Evolutionary conservation across 2,888 invertebrate species (phyloP).

Genomic region (Lochmaea capreae): DNA sequence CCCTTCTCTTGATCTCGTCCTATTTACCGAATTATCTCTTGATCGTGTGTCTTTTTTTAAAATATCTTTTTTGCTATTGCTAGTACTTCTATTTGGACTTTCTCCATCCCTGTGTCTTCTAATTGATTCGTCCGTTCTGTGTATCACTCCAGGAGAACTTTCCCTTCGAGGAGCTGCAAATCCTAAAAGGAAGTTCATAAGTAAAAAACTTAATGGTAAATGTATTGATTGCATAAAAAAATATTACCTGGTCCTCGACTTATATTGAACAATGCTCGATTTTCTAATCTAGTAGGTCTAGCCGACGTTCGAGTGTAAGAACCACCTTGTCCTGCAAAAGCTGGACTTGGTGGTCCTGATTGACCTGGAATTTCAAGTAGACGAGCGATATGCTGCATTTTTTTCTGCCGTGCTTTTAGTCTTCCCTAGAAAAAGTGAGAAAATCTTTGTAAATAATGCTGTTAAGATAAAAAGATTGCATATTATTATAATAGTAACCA

Average conservation of each 20-base stretch:
- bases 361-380: conserved; percentile 85
- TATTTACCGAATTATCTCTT: conserved; percentile 51
- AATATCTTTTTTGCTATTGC: conserved; percentile 49
- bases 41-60: conserved; percentile 46
- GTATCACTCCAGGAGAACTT: conserved; percentile 62
- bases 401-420: conserved; percentile 94
- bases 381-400: conserved; percentile 95
- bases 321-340: conserved; percentile 62
- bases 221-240: background rate
- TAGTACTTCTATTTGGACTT: conserved; percentile 55
- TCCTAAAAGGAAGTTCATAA: conserved; percentile 39
- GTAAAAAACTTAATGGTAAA: background rate
- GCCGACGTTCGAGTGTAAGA: conserved; percentile 58
- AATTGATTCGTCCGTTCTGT: conserved; percentile 57
- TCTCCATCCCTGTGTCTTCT: conserved; percentile 53
- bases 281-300: conserved; percentile 56
- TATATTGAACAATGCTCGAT: conserved; percentile 61
- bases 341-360: conserved; percentile 66
- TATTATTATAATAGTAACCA: too few relatives aligned
- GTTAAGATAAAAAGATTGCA: too few relatives aligned
- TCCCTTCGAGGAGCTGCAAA: conserved; percentile 65
- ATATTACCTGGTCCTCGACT: conserved; percentile 59
- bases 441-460: background rate
- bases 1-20: conserved; percentile 73
- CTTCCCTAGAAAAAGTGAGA: conserved; percentile 73